Evolutionary conservation across 2,113 vertebrate genomes (phyloP), one percentile per base, ranked within the genome.

Genomic region (Verasper variegatus): DNA sequence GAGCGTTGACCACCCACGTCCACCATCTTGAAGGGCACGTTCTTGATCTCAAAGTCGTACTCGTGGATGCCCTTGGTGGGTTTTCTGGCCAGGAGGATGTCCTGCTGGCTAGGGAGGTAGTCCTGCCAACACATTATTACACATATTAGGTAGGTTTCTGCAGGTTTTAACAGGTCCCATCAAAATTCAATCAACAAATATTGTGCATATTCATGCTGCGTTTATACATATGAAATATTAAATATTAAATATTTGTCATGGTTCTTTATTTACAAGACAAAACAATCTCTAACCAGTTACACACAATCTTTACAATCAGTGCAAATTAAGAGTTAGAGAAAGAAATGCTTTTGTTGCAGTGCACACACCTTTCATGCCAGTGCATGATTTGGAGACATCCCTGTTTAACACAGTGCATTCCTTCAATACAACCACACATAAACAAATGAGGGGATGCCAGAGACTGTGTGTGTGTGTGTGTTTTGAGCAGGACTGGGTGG

Each of bases 11-110:
- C 98, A 0, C 98, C 98, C 17, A 99, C 97, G 0, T 99, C 98
- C 62, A 98, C 97, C 96, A 99, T 99, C 83, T 97, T 99, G 92
- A 99, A 99, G 62, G 98, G 98, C 67, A 99, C 97, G 2, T 97
- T 98, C 74, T 96, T 98, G 57, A 99, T 98, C 76, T 99, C 96
- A 74, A 99, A 99, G 95, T 97, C 91, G 51, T 99, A 99, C 91
- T 99, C 98, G 0, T 98, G 96, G 57, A 98, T 98, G 58, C 98
- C 98, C 83, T 98, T 99, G 0, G 98, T 99, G 62, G 98, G 98
- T 54, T 95, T 97, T 65, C 98, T 93, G 85, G 98, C 97, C 87
- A 99, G 93, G 68, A 99, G 95, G 65, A 99, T 98, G 57, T 98
- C 98, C 91, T 98, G 97, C 59, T 99, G 97, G 0, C 93, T 96